phyloP scores from a whole-genome alignment of 2,113 vertebrate species.

The Podarcis raffonei region DNA sequence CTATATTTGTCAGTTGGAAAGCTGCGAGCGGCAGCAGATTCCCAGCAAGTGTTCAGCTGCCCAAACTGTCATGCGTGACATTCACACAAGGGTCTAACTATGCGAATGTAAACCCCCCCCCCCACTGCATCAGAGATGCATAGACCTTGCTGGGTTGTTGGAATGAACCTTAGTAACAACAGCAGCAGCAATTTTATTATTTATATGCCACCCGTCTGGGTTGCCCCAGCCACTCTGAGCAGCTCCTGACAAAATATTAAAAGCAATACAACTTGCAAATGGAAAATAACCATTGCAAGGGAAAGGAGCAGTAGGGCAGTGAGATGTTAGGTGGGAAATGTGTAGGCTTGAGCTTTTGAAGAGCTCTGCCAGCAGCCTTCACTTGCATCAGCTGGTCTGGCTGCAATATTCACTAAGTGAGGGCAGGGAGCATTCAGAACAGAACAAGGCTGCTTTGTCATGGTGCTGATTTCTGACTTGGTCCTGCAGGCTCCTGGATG shows the following conservation, averaged over 20 bases:
- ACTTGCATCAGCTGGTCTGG: not conserved
- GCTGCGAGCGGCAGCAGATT: not conserved
- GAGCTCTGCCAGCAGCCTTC: not conserved
- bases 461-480: not conserved
- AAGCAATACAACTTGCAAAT: not conserved
- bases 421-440: not conserved
- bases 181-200: too few species aligned
- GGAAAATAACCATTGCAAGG: not conserved
- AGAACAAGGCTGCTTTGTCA: not conserved
- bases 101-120: not conserved
- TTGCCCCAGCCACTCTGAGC: too few species aligned
- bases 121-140: not conserved
- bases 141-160: not conserved
- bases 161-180: too few species aligned
- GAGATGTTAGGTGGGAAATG: not conserved
- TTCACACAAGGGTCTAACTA: not conserved
- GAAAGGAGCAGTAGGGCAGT: not conserved
- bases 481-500: constrained; percentile 84
- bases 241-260: not conserved
- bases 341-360: not conserved
- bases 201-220: too few species aligned
- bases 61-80: not conserved
- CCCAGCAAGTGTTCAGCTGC: not conserved
- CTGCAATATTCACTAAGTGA: not conserved
- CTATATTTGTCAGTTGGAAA: not conserved